These are phyloP conservation scores for Sebastiscus tertius DNA, from an alignment of 2,797 vertebrate genomes.

Conservation along the genomic window DNA sequence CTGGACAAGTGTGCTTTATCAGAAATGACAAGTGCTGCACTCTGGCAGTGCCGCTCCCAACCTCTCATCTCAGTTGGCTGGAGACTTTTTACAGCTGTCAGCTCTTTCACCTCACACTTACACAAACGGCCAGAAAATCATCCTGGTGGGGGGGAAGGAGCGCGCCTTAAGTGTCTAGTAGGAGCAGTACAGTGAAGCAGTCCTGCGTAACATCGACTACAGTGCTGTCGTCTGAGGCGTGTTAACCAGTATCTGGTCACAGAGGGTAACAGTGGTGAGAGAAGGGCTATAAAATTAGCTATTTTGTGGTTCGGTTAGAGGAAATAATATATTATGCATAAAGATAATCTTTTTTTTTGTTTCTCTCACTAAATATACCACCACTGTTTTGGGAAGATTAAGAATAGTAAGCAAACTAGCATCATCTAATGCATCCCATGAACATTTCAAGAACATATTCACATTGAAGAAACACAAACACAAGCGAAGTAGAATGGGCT, in stretches of 20 bases:
- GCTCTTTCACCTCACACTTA: slow-evolving; percentile 69
- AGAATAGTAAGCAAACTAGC: neutral
- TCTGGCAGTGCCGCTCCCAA: slow-evolving; percentile 64
- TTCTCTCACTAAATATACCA: neutral
- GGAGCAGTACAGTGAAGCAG: slow-evolving; percentile 21
- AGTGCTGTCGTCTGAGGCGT: neutral
- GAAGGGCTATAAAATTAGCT: neutral
- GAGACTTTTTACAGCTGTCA: slow-evolving; percentile 76
- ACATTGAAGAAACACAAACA: slow-evolving; percentile 57
- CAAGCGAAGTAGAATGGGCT: slow-evolving; percentile 47
- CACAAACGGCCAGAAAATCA: slow-evolving; percentile 54
- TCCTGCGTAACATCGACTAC: neutral
- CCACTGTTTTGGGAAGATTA: neutral
- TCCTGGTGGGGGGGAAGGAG: slow-evolving; percentile 27
- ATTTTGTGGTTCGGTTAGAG: neutral
- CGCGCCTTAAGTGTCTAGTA: slow-evolving; percentile 13
- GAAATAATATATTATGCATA: neutral
- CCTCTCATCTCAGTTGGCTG: slow-evolving; percentile 66
- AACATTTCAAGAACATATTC: slow-evolving; percentile 18
- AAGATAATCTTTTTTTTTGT: neutral
- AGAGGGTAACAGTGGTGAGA: neutral
- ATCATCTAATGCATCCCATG: neutral
- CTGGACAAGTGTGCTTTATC: slow-evolving; percentile 62
- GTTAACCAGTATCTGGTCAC: neutral
- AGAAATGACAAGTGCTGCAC: slow-evolving; percentile 75